Base-by-base conservation (phyloP, 2,113 vertebrate species). In the Osmerus mordax region DNA sequence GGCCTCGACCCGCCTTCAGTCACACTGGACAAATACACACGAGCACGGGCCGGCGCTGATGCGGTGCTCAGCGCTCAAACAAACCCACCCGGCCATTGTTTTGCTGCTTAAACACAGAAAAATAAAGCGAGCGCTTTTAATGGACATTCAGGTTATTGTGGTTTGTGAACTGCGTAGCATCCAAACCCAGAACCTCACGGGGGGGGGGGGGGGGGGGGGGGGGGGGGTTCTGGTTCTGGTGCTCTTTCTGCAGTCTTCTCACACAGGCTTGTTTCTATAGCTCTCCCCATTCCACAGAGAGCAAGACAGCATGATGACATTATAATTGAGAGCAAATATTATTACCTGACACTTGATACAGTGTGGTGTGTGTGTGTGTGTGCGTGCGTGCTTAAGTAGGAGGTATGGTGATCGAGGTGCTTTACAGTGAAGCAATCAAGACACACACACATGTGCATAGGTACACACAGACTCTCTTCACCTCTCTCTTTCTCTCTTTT, bases 111-210 rank as follows among this genome's bases (percentile, higher is more conserved):
- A 79, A 65, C 58, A 54, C 67, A 75, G 53, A 72, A 19, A 65
- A 75, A 75, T 69, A 47, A n/a, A 54, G 36, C 53, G 54, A 60
- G 64, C 56, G 56, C 62, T 41, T 61, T 59, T 56, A 56, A 25
- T 64, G 51, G 59, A 53, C 78, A 79, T 21, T 70, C 68, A 69
- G 73, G 65, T 75, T 75, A 61, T 75, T 79, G 75, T 75, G 36
- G 51, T 18, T 41, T 41, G 36, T 41, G 36, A 41, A 6, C 36
- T n/a, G 65, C 47, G 68, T 61, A 52, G 19, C n/a, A 25, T 52
- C 36, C 6, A 21, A 47, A 65, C 4, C 63, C n/a, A 47, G 36
- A 51, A 32, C 41, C 8, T n/a, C 18, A 51, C 4, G 47, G n/a
- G 3, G 19, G 6, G 16, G 2, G n/a, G 18, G 21, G 21, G 21